Base-by-base conservation (phyloP, 2,888 invertebrate genomes). In the Caenorhabditis sp. region DNA sequence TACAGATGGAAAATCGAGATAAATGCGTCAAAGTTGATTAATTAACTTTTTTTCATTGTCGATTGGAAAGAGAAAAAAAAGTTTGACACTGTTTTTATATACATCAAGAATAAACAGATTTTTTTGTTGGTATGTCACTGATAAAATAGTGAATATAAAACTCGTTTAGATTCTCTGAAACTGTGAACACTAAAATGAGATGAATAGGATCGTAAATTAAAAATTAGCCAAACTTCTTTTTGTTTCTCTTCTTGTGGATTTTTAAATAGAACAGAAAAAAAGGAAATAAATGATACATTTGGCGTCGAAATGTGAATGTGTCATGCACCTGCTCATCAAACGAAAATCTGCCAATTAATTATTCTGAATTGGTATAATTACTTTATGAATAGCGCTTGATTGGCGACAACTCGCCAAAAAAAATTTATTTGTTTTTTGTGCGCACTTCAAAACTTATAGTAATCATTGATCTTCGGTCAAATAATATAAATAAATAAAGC, bases 21-120 rank as follows among this genome's bases (percentile, higher is more conserved):
- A 43, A 43, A 43, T 43, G 43, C 43, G 43, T 43, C 43, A 43
- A 43, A 43, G 43, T 43, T 43, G 43, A 43, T 43, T 43, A 43
- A 43, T 43, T 43, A 43, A 43, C 43, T 17, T 17, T 17, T 17
- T 43, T 43, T 43, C 43, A 31, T 31, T 31, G 2, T 43, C 43
- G 14, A 17, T 43, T 12, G 17, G 17, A 43, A 43, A 43, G 14
- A 43, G 14, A 43, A 43, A 43, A 43, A 43, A 43, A 43, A 31
- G 31, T 31, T 31, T 31, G 31, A 31, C 10, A 31, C 31, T 31
- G 31, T 31, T 31, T 31, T 31, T 31, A 10, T 43, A 10, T 5
- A 17, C 3, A 43, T 17, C 43, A 17, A 43, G 43, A 43, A 43
- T 17, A 14, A 43, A 43, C 17, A 7, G 31, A 31, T 31, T 7